These are phyloP conservation scores for Drosophila nikananu DNA, from an alignment of 1,140 invertebrate genomes.

Conservation along the genomic window DNA sequence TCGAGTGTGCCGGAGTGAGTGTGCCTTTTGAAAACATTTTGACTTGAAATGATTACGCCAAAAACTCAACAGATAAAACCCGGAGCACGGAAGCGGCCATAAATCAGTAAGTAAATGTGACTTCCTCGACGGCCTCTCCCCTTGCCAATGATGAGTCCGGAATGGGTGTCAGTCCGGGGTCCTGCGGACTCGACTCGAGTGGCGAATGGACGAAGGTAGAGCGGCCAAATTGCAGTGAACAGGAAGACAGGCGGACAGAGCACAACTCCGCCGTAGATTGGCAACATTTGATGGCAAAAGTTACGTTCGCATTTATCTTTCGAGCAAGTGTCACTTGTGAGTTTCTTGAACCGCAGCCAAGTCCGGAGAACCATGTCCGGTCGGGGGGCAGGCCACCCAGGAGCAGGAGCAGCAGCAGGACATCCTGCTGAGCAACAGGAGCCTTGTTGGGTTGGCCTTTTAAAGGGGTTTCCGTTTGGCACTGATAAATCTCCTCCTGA, in stretches of 20 bases:
- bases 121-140: constrained; percentile 38
- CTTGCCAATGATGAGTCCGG: constrained; percentile 25
- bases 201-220: constrained; percentile 30
- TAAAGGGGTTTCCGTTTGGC: constrained; percentile 35
- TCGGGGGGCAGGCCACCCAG: constrained; percentile 11
- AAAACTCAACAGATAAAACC: constrained; percentile 80
- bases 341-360: constrained; percentile 82
- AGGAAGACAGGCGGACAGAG: constrained; percentile 22
- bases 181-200: constrained; percentile 24
- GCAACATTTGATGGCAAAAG: constrained; percentile 83
- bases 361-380: constrained; percentile 40
- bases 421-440: constrained; percentile 34
- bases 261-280: constrained; percentile 59
- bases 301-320: constrained; percentile 82
- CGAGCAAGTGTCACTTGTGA: constrained; percentile 79
- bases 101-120: constrained; percentile 82
- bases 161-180: background rate
- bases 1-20: constrained; percentile 13
- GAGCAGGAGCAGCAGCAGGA: background rate
- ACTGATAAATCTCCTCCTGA: constrained; percentile 53
- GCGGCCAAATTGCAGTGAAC: constrained; percentile 27
- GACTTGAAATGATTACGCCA: constrained; percentile 80
- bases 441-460: constrained; percentile 23
- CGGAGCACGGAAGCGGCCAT: constrained; percentile 71
- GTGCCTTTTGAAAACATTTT: constrained; percentile 71